Conservation (phyloP, 1,140 invertebrate species). For the Palaemon carinicauda region DNA sequence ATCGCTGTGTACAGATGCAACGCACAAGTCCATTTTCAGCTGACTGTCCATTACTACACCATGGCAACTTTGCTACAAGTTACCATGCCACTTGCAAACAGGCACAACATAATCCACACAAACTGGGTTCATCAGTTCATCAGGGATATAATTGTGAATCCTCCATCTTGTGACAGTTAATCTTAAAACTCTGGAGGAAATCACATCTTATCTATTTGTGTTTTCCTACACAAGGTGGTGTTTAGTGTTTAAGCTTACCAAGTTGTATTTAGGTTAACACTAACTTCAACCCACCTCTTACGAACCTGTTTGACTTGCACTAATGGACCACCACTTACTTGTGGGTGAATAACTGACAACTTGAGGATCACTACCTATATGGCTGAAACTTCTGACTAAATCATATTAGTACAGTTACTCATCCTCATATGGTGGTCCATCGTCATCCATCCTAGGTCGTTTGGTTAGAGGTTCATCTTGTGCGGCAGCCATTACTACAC, state of each 20-base stretch:
- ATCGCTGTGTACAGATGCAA: slow-evolving; percentile 20
- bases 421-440: slow-evolving; percentile 40
- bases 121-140: slow-evolving; percentile 11
- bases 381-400: too few species aligned
- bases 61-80: background rate
- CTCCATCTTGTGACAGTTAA: background rate
- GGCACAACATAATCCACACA: background rate
- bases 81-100: slow-evolving; percentile 4
- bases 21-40: background rate
- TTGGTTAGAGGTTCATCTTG: slow-evolving; percentile 43
- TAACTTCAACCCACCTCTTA: background rate
- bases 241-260: too few species aligned
- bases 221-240: too few species aligned
- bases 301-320: slow-evolving; percentile 4
- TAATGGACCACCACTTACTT: slow-evolving; percentile 16
- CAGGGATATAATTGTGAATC: slow-evolving; percentile 6
- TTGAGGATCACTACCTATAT: background rate
- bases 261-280: too few species aligned
- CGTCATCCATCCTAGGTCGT: slow-evolving; percentile 39
- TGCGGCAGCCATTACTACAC: slow-evolving; percentile 46
- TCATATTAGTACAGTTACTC: slow-evolving; percentile 12
- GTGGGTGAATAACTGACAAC: slow-evolving; percentile 9
- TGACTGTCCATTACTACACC: too few species aligned
- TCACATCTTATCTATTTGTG: too few species aligned
- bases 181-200: background rate